Percentiles rank a stretch among this genome's conserved stretches.
These are phyloP conservation scores for Ceriagrion tenellum DNA, from an alignment of 2,888 invertebrate species.

Conservation along the genomic window DNA sequence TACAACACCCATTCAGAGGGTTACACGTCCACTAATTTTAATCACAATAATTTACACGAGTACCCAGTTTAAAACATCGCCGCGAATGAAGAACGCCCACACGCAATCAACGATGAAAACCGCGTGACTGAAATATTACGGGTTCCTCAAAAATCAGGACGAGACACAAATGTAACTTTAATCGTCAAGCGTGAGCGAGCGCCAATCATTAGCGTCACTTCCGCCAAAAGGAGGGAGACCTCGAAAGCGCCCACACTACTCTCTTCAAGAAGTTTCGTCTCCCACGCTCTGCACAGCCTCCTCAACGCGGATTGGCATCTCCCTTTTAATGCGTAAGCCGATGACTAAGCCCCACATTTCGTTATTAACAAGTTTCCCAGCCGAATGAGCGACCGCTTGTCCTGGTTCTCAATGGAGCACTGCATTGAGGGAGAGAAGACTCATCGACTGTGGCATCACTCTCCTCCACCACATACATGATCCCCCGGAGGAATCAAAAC, in stretches of 20 bases:
- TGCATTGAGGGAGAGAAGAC: neutral
- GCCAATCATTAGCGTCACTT: neutral
- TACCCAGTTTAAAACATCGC: neutral
- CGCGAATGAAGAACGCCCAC: neutral
- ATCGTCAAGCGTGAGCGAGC: neutral
- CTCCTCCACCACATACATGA: neutral
- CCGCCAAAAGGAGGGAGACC: neutral
- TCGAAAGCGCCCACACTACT: neutral
- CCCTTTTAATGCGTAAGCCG: neutral
- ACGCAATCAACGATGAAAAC: neutral
- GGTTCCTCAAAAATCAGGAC: neutral
- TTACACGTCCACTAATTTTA: neutral
- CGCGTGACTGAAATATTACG: neutral
- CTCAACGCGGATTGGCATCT: neutral
- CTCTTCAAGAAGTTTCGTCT: neutral
- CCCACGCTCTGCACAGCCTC: neutral
- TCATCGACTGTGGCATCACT: neutral
- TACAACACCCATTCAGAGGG: no score
- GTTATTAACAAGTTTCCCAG: neutral
- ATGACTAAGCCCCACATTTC: neutral
- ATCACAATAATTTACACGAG: neutral
- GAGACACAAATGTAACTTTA: neutral
- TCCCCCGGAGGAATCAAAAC: conserved; percentile 9
- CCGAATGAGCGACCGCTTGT: neutral
- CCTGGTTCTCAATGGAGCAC: conserved; percentile 18